A percentile compares a stretch with the other conserved stretches of the same genome.
These are phyloP conservation scores for Hystrix brachyura DNA, from an alignment of 2,113 vertebrate genomes.

Conservation along the genomic window DNA sequence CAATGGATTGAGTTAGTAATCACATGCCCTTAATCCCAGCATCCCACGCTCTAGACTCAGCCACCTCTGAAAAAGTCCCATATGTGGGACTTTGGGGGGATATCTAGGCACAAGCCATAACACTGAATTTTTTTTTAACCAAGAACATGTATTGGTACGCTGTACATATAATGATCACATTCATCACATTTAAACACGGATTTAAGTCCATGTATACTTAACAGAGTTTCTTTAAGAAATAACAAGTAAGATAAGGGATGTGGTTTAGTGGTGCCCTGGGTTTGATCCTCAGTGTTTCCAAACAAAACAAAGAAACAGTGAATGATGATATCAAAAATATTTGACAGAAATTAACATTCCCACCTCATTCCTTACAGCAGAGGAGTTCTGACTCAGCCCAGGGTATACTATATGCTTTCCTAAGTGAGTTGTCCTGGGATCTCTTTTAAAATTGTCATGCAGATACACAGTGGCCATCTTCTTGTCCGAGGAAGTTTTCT, in stretches of 20 bases:
- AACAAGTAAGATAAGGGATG: neutral
- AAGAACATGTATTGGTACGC: too few relatives aligned
- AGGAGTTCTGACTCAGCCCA: neutral
- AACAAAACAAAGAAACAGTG: neutral
- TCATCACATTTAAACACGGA: neutral
- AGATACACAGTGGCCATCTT: neutral
- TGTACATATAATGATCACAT: too few relatives aligned
- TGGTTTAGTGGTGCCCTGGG: neutral
- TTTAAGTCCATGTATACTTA: neutral
- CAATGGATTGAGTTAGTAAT: too few relatives aligned
- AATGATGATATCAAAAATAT: neutral
- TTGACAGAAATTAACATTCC: slow-evolving; percentile 10
- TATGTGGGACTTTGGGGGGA: too few relatives aligned
- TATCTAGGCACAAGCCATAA: too few relatives aligned
- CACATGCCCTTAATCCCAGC: too few relatives aligned
- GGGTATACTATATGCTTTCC: neutral
- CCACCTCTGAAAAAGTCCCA: too few relatives aligned
- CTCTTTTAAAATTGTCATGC: neutral
- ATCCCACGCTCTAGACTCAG: too few relatives aligned
- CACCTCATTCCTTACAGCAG: neutral
- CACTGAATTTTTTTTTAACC: too few relatives aligned
- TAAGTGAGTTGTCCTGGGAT: neutral
- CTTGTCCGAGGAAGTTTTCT: neutral
- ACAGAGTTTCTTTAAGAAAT: neutral
- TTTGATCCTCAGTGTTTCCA: neutral